A percentile compares a stretch with the other conserved stretches of the same genome.
These are phyloP conservation scores for Lithosia quadra DNA, from an alignment of 2,888 invertebrate genomes.

Conservation along the genomic window DNA sequence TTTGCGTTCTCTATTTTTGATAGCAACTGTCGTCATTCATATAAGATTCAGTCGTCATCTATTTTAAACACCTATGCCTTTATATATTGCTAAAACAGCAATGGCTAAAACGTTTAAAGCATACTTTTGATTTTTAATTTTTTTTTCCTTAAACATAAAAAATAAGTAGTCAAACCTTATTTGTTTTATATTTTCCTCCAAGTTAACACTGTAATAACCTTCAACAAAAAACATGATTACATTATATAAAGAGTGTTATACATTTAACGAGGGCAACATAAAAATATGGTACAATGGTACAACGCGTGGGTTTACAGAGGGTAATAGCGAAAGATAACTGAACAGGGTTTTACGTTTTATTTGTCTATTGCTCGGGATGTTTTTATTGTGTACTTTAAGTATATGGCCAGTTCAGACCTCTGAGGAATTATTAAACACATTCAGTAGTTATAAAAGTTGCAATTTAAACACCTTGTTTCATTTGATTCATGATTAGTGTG, in stretches of 20 bases:
- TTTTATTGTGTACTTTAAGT: slow-evolving; percentile 24
- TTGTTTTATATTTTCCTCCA: slow-evolving; percentile 7
- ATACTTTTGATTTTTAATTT: neutral
- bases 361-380: slow-evolving; percentile 30
- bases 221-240: slow-evolving; percentile 19
- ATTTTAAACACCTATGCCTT: neutral
- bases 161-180: neutral
- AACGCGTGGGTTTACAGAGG: slow-evolving; percentile 22
- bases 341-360: slow-evolving; percentile 27
- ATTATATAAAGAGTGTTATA: slow-evolving; percentile 17
- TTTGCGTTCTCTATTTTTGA: neutral
- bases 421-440: slow-evolving; percentile 3
- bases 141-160: neutral
- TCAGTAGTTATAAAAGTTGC: neutral
- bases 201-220: slow-evolving; percentile 8
- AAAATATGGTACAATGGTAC: slow-evolving; percentile 32
- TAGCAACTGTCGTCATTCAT: neutral
- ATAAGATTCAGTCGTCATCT: neutral
- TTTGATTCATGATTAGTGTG: neutral
- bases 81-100: neutral
- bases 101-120: neutral
- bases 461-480: neutral
- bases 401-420: neutral
- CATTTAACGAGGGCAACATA: slow-evolving; percentile 9
- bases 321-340: slow-evolving; percentile 27